Base-by-base conservation (phyloP, 2,888 invertebrate genomes). In the Globia sparganii region DNA sequence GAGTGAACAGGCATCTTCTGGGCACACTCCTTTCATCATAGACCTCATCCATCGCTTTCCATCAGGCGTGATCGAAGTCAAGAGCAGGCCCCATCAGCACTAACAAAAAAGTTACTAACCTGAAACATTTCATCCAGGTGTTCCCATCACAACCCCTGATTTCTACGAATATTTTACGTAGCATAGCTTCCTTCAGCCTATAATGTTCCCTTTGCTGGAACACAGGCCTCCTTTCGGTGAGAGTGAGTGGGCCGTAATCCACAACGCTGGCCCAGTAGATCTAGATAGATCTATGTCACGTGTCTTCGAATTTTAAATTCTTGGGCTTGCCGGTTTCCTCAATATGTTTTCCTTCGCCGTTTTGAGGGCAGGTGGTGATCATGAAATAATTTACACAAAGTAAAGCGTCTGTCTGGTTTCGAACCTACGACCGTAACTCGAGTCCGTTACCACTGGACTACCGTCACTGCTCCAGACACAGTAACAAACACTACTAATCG, bases 401-500 rank as follows among this genome's bases (percentile, higher is more conserved):
- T 25, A n/a, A n/a, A 53, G n/a, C 11, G 13, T 4, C 4, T 11
- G 1, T 56, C 53, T 56, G 4, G 25, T 11, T n/a, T 56, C n/a
- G n/a, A 56, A 56, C 11, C n/a, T 56, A 4, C 53, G 11, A 25
- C 25, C 53, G 53, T 56, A 11, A 56, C 11, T n/a, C n/a, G n/a
- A n/a, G 11, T 49, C 49, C 49, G 49, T 56, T n/a, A 56, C 11
- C 53, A 11, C 11, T 56, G n/a, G n/a, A n/a, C 11, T 4, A 11
- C 25, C 3, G n/a, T n/a, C n/a, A n/a, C 8, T 21, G 21, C 3
- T 49, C 49, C 3, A 46, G 21, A 46, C 46, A 49, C 8, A 43
- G 8, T 25, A 13, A 59, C n/a, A 70, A 43, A 28, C 31, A 77
- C 71, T 66, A 9, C 13, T 72, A 69, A 74, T 70, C 37, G 34